phyloP scores from a whole-genome alignment of 2,113 vertebrate species.

The rabbit (Oryctolagus cuniculus) region DNA sequence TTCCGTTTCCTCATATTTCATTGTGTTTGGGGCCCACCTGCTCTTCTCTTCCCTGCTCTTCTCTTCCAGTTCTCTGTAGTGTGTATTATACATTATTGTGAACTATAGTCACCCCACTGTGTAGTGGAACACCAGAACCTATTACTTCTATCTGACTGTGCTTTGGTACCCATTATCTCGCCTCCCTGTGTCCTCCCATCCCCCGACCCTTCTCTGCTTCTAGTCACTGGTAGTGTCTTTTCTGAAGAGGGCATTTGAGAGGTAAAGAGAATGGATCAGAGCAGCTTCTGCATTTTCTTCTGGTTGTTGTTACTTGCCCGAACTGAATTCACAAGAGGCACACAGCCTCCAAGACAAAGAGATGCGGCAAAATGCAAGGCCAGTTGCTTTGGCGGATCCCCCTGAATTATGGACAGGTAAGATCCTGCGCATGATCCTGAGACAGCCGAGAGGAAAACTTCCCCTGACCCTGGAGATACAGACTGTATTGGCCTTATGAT shows the following conservation, averaged over 20 bases:
- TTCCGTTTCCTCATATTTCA: too few relatives aligned
- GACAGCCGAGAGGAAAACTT: not conserved
- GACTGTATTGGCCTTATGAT: not conserved
- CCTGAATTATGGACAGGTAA: not conserved
- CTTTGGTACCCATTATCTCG: too few relatives aligned
- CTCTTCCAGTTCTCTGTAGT: too few relatives aligned
- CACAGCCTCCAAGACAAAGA: not conserved
- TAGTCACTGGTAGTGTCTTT: not conserved
- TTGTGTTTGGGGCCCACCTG: too few relatives aligned
- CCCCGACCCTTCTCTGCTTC: too few relatives aligned
- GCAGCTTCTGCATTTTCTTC: not conserved
- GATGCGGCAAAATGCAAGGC: conserved; percentile 17
- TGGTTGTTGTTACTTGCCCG: not conserved
- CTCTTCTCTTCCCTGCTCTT: too few relatives aligned
- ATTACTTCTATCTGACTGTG: too few relatives aligned
- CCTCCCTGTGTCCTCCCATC: too few relatives aligned
- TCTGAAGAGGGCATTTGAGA: not conserved
- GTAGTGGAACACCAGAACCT: too few relatives aligned
- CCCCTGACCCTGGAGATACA: not conserved
- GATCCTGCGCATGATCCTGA: not conserved
- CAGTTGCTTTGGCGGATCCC: not conserved
- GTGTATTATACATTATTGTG: too few relatives aligned
- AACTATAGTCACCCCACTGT: too few relatives aligned
- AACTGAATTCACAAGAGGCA: not conserved
- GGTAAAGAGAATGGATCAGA: not conserved